phyloP scores from a whole-genome alignment of 2,797 vertebrate species.

The Thamnophis elegans region DNA sequence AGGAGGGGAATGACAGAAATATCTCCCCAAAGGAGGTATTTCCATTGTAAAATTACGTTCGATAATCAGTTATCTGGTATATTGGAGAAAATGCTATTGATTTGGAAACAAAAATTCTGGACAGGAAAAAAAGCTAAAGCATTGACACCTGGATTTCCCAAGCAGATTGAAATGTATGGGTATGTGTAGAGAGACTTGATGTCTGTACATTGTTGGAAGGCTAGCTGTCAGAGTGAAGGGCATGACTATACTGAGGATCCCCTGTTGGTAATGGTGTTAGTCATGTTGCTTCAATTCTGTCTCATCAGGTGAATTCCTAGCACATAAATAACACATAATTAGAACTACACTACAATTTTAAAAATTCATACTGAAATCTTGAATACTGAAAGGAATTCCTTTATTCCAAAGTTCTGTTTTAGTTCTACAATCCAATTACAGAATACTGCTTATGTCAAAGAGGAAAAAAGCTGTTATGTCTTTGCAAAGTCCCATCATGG shows the following conservation, averaged over 20 bases:
- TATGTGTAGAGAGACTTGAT: background rate
- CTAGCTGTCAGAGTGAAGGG: background rate
- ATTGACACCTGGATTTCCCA: background rate
- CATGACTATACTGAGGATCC: background rate
- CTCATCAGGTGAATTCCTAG: background rate
- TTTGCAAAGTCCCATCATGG: background rate
- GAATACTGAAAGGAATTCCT: background rate
- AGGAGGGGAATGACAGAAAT: background rate
- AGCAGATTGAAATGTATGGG: background rate
- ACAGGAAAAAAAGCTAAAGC: background rate
- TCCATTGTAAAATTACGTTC: background rate
- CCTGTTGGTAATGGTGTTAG: background rate
- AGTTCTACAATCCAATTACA: background rate
- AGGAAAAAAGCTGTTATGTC: background rate
- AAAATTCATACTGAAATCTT: background rate
- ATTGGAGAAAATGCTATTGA: background rate
- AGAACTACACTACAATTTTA: background rate
- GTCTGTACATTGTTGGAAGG: background rate
- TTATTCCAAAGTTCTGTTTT: background rate
- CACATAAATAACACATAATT: background rate
- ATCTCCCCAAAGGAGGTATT: background rate
- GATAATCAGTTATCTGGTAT: background rate
- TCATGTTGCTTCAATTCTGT: background rate
- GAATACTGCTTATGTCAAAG: background rate
- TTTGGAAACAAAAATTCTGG: background rate